Evolutionary conservation across 2,888 invertebrate species (phyloP).

Genomic region (Plutella xylostella): DNA sequence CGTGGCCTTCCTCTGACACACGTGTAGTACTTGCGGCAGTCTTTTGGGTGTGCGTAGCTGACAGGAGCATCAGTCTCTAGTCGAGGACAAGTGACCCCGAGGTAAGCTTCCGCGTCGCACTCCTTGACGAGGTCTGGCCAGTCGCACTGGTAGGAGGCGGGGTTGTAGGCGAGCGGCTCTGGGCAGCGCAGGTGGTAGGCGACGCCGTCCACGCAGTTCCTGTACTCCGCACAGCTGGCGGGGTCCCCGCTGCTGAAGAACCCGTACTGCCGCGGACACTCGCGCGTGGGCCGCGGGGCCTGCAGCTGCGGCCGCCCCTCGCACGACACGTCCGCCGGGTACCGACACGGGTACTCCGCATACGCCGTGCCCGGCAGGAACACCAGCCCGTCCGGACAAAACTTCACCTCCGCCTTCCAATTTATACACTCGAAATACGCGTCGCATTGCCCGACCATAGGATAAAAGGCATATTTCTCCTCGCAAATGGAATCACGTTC

Average conservation of each 20-base stretch:
- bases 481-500: constrained; percentile 52
- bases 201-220: constrained; percentile 71
- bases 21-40: constrained; percentile 3
- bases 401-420: constrained; percentile 72
- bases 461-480: constrained; percentile 70
- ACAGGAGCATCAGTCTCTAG: not conserved
- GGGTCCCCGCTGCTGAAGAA: constrained; percentile 57
- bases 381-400: constrained; percentile 78
- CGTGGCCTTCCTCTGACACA: constrained; percentile 1
- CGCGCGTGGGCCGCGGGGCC: constrained; percentile 71
- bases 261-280: constrained; percentile 80
- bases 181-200: constrained; percentile 73
- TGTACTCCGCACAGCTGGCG: constrained; percentile 67
- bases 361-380: constrained; percentile 72
- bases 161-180: constrained; percentile 77
- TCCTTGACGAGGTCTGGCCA: constrained; percentile 80
- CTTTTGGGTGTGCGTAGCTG: not conserved
- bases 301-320: constrained; percentile 59
- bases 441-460: constrained; percentile 72
- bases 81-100: constrained; percentile 5
- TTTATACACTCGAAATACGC: constrained; percentile 72
- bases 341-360: constrained; percentile 71
- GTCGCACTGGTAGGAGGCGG: constrained; percentile 74
- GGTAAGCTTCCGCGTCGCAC: constrained; percentile 74
- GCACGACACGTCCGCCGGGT: constrained; percentile 79